phyloP scores from a whole-genome alignment of 2,888 invertebrate species.

The Rhingia campestris region DNA sequence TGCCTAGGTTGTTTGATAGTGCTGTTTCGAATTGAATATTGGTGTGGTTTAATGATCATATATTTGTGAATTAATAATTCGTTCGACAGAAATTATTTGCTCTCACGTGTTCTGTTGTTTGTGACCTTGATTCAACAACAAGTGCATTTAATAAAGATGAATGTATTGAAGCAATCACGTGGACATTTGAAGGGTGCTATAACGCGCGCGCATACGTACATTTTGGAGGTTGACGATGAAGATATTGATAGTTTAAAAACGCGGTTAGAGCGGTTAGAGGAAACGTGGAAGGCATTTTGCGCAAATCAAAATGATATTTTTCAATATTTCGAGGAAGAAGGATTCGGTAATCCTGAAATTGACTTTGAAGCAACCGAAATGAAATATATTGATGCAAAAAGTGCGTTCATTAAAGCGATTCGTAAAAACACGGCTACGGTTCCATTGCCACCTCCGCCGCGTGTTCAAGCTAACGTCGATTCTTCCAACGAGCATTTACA shows the following conservation, averaged over 20 bases:
- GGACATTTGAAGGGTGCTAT: slow-evolving; percentile 15
- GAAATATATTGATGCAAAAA: slow-evolving; percentile 40
- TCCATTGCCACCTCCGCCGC: neutral
- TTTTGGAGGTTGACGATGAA: neutral
- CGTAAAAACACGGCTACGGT: neutral
- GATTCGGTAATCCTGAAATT: slow-evolving; percentile 18
- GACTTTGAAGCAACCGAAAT: slow-evolving; percentile 6
- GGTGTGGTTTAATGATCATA: too few relatives aligned
- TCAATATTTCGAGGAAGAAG: slow-evolving; percentile 12
- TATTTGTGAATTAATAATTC: too few relatives aligned
- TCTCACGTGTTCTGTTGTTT: too few relatives aligned
- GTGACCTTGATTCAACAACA: too few relatives aligned
- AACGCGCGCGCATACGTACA: neutral
- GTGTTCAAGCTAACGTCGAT: neutral
- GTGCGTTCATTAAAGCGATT: slow-evolving; percentile 21
- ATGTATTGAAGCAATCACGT: slow-evolving; percentile 3
- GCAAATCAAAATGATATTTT: slow-evolving; percentile 4
- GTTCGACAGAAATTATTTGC: too few relatives aligned
- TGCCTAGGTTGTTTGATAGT: too few relatives aligned
- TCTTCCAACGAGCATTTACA: slow-evolving; percentile 1
- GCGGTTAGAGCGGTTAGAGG: slow-evolving; percentile 5
- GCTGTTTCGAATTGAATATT: too few relatives aligned
- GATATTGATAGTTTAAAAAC: neutral
- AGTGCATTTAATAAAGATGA: too few relatives aligned
- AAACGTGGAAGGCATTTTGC: slow-evolving; percentile 2